Conservation (phyloP, 2,888 invertebrate species). For the Dorcus hopei region DNA sequence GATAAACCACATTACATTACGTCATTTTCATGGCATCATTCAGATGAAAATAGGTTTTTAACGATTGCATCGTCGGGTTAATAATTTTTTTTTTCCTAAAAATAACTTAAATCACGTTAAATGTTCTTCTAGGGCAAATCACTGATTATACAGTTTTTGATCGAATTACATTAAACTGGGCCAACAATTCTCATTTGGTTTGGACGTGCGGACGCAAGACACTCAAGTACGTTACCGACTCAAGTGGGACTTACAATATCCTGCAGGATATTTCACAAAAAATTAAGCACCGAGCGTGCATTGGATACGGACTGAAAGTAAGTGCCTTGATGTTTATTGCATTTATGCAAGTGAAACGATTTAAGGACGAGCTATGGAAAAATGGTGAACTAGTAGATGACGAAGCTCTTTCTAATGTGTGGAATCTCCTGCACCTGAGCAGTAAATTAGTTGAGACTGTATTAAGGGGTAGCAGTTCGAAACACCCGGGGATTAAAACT, state of each 20-base stretch:
- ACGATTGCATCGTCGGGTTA: conserved; percentile 60
- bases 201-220: conserved; percentile 73
- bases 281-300: conserved; percentile 68
- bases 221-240: conserved; percentile 59
- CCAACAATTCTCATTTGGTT: conserved; percentile 66
- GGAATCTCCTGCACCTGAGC: conserved; percentile 79
- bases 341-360: conserved; percentile 15
- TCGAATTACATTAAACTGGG: conserved; percentile 79
- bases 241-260: conserved; percentile 52
- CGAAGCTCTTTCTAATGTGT: conserved; percentile 71
- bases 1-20: conserved; percentile 55
- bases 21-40: conserved; percentile 86
- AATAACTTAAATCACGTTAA: background rate
- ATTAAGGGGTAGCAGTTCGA: conserved; percentile 55
- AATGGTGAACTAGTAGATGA: conserved; percentile 79
- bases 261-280: conserved; percentile 69
- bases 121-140: conserved; percentile 53
- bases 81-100: background rate
- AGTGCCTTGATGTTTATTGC: conserved; percentile 20
- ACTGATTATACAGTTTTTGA: conserved; percentile 77
- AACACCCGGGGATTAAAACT: conserved; percentile 62
- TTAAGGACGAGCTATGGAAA: conserved; percentile 68
- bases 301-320: conserved; percentile 80
- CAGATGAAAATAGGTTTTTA: conserved; percentile 73
- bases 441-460: conserved; percentile 64